Evolutionary conservation across 2,113 vertebrate genomes (phyloP), one percentile per base, ranked within the genome.

Genomic region (Gorilla gorilla): DNA sequence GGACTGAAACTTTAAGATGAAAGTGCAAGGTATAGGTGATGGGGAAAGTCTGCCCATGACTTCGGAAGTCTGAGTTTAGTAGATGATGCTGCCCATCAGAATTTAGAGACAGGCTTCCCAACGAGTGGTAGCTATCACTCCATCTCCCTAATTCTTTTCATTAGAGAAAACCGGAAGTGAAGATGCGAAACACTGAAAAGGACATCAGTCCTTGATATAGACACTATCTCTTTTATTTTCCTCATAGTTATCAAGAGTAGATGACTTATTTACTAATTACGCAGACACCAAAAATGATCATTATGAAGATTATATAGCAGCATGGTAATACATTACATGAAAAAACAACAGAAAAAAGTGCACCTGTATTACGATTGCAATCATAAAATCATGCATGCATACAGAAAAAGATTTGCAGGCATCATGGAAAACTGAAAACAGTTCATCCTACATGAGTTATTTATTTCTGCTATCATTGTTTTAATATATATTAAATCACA

Each of bases 391-490:
- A 61, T 7, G 14, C 5, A 43, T 23, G 14, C 12, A 57, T 23
- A 80, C 7, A 64, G 3, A 25, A 88, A 68, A 87, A 32, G 30
- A 90, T 61, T 8, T 17, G 16, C 14, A 76, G 57, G 7, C 18
- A 38, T 75, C 40, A 30, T 3, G n/a, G 23, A 72, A 89, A 89
- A 91, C n/a, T 23, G 20, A 68, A 75, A 86, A 81, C 3, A 45
- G 23, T 88, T 61, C 20, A 75, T 43, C 2, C 6, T 22, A 55
- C n/a, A 48, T 57, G 27, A 93, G 38, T 90, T 80, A 43, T 50
- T 89, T 66, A 90, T 78, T 92, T 50, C 50, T 84, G 48, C 30
- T 88, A 17, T 7, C 61, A n/a, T 52, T 27, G 40, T 96, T 97
- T 96, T 90, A 48, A 84, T 92, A 48, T 13, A 43, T 52, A 43